Evolutionary conservation across 1,140 invertebrate species (phyloP).

Genomic region (Halictus rubicundus): DNA sequence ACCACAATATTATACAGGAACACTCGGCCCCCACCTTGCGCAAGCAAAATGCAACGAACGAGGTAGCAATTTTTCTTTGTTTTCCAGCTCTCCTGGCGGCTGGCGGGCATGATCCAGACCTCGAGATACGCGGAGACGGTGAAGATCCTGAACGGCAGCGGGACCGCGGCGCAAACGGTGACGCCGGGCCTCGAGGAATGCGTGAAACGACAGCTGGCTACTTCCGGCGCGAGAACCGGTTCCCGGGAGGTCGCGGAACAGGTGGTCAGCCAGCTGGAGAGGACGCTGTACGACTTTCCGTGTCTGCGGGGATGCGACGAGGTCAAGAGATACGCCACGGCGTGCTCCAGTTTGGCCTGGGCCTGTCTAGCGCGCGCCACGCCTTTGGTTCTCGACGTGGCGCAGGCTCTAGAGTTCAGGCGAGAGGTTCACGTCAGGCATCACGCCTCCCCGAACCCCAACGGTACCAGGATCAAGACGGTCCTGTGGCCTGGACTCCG

Average conservation of each 20-base stretch:
- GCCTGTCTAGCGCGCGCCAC: conserved; percentile 81
- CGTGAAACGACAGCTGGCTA: conserved; percentile 71
- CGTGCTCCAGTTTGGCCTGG: conserved; percentile 86
- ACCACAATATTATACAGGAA: no score
- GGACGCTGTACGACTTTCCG: conserved; percentile 88
- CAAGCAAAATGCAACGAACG: no score
- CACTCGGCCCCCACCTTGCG: no score
- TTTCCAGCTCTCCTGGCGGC: conserved; percentile 70
- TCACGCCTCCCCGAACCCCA: conserved; percentile 82
- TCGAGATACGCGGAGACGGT: conserved; percentile 66
- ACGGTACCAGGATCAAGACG: conserved; percentile 82
- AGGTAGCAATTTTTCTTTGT: neutral
- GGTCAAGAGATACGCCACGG: conserved; percentile 83
- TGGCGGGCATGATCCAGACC: conserved; percentile 70
- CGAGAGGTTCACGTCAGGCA: conserved; percentile 84
- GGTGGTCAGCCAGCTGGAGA: conserved; percentile 70
- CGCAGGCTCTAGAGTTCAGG: conserved; percentile 77
- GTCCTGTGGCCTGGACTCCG: conserved; percentile 88
- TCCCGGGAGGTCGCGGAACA: conserved; percentile 69
- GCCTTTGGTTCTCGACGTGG: conserved; percentile 69
- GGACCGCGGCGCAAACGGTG: conserved; percentile 25
- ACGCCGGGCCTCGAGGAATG: conserved; percentile 67
- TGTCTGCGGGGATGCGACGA: conserved; percentile 84
- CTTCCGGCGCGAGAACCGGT: conserved; percentile 68
- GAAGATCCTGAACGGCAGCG: conserved; percentile 66